Base-by-base conservation (phyloP, 2,797 vertebrate genomes). In the Argentina silus region DNA sequence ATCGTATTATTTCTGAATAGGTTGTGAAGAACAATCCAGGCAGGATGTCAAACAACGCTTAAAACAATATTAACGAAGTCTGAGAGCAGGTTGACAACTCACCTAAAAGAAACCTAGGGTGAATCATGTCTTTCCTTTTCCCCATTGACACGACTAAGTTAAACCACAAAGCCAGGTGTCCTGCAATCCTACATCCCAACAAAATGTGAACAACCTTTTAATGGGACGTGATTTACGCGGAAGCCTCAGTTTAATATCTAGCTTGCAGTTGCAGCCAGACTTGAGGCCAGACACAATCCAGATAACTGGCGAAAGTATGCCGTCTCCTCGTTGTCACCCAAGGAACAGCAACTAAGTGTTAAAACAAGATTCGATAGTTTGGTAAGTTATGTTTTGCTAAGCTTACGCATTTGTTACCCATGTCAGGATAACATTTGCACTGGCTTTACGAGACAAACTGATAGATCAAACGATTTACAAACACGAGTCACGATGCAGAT, bases 81-180 rank as follows among this genome's bases (percentile, higher is more conserved):
- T 36, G 27, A 36, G 27, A 36, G 11, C 10, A 59, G 44, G 42
- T 9, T 4, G 42, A 17, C 23, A 44, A 86, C 91, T 92, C 74
- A 94, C 94, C 87, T 2, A 91, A 83, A 42, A 88, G 74, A 74
- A 92, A 93, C 78, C 91, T 91, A 79, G 91, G 89, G 61, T 92
- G 91, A 69, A 93, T 92, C 91, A 94, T 91, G 69, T 94, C 94
- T 86, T 95, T 95, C 71, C 91, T 93, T 86, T 94, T 95, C 74
- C 93, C 94, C 94, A 95, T 95, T 85, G 81, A 82, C 78, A 12
- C 75, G 23, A 72, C 7, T 6, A 50, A 72, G 59, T 42, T 47
- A 51, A 15, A 62, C 61, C 8, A 74, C 15, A 43, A 65, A 23
- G 0, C 67, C 27, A 45, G 51, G 14, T 15, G 1, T 27, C 43